These are phyloP conservation scores for Lithophane ornitopus DNA, from an alignment of 2,888 invertebrate genomes.

Conservation along the genomic window DNA sequence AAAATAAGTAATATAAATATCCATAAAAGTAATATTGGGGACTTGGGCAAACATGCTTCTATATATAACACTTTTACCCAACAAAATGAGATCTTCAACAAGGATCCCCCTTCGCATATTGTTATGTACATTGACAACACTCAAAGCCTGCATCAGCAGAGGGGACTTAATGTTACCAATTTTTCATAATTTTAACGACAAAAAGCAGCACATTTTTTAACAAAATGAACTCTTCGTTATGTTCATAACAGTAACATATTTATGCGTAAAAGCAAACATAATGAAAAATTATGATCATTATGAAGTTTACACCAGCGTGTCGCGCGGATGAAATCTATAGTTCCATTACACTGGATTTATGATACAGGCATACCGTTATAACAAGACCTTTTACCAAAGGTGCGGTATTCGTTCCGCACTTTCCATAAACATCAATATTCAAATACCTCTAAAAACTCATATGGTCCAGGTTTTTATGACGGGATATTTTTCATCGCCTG, in stretches of 20 bases:
- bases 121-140: constrained; percentile 9
- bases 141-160: constrained; percentile 19
- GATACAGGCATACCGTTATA: constrained; percentile 62
- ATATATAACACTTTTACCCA: not conserved
- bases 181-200: constrained; percentile 42
- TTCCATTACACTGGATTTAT: constrained; percentile 72
- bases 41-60: not conserved
- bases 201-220: constrained; percentile 40
- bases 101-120: not conserved
- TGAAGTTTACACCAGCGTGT: constrained; percentile 48
- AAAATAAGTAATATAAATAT: not conserved
- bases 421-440: constrained; percentile 88
- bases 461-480: constrained; percentile 86
- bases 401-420: constrained; percentile 65
- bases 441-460: constrained; percentile 86
- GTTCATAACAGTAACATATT: constrained; percentile 50
- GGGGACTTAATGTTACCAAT: constrained; percentile 43
- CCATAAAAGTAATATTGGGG: not conserved
- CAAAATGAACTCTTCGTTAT: constrained; percentile 48
- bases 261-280: constrained; percentile 44
- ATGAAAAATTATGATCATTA: constrained; percentile 56
- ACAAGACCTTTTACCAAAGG: constrained; percentile 66
- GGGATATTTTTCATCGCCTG: constrained; percentile 87
- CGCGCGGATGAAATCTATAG: constrained; percentile 64
- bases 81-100: constrained; percentile 2